Percentiles rank a stretch among this genome's conserved stretches.
Evolutionary conservation across 2,797 vertebrate species (phyloP).

Genomic region (Enteromius treurensis): DNA sequence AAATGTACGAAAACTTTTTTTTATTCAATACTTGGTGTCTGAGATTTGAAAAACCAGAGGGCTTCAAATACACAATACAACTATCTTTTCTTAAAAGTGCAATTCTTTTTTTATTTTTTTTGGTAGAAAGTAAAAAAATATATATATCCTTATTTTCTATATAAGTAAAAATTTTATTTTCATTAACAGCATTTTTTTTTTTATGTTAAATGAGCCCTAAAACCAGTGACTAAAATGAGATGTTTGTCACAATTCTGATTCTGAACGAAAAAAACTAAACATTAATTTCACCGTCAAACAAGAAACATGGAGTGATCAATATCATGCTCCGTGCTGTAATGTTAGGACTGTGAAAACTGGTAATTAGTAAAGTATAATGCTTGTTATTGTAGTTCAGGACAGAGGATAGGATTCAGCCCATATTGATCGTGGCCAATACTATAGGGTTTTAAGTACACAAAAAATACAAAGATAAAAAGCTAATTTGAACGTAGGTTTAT

Average conservation of each 20-base stretch:
- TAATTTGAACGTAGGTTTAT: constrained; percentile 64
- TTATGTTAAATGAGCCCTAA: constrained; percentile 70
- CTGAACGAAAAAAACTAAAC: constrained; percentile 74
- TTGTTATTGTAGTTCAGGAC: constrained; percentile 70
- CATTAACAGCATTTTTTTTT: constrained; percentile 77
- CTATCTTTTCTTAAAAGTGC: constrained; percentile 79
- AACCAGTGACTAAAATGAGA: constrained; percentile 75
- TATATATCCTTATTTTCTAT: constrained; percentile 82
- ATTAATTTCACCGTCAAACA: constrained; percentile 68
- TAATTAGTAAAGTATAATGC: constrained; percentile 71
- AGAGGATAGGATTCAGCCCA: constrained; percentile 67
- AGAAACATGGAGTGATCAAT: constrained; percentile 42
- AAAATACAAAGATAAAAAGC: constrained; percentile 76
- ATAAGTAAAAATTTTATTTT: constrained; percentile 84
- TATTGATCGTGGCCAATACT: constrained; percentile 73
- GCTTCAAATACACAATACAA: constrained; percentile 78
- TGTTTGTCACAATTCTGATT: constrained; percentile 73
- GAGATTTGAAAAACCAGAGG: constrained; percentile 73
- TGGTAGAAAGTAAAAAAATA: constrained; percentile 84
- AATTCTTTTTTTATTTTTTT: constrained; percentile 74
- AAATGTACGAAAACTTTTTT: constrained; percentile 68
- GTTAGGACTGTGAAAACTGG: constrained; percentile 53
- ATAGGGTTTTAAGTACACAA: constrained; percentile 67
- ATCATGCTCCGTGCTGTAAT: constrained; percentile 64
- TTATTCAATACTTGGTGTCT: constrained; percentile 69